phyloP scores from a whole-genome alignment of 2,888 invertebrate species.

The Scaptomyza cyrtandrae region DNA sequence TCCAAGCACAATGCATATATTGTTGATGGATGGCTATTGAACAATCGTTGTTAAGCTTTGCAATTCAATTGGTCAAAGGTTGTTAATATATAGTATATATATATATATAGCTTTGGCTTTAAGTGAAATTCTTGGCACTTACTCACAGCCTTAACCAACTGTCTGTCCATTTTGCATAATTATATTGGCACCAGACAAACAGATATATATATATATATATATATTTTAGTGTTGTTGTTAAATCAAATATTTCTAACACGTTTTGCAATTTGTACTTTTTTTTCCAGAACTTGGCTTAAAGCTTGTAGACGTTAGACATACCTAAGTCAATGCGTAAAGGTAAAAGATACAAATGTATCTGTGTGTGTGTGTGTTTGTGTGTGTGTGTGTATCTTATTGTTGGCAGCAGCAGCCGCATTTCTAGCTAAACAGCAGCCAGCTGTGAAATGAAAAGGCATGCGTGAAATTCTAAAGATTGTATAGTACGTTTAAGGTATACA shows the following conservation, averaged over 20 bases:
- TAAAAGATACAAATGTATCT: not conserved
- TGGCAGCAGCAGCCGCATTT: slow-evolving; percentile 9
- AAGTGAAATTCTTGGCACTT: slow-evolving; percentile 25
- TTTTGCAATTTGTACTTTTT: slow-evolving; percentile 32
- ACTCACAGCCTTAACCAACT: slow-evolving; percentile 17
- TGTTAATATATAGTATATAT: not conserved
- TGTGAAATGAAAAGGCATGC: slow-evolving; percentile 37
- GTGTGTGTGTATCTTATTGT: not conserved
- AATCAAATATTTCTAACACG: slow-evolving; percentile 47
- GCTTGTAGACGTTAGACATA: slow-evolving; percentile 27
- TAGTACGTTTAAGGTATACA: slow-evolving; percentile 8
- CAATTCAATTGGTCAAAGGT: slow-evolving; percentile 19
- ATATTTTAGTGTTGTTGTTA: slow-evolving; percentile 15
- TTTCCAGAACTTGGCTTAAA: slow-evolving; percentile 23
- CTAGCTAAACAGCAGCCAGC: slow-evolving; percentile 19
- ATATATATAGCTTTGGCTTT: not conserved
- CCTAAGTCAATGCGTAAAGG: not conserved
- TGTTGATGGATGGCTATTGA: not conserved
- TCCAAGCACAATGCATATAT: not conserved
- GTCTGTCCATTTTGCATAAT: slow-evolving; percentile 58
- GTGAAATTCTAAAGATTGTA: slow-evolving; percentile 54
- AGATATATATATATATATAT: slow-evolving; percentile 5
- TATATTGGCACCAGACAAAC: slow-evolving; percentile 38
- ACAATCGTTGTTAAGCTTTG: no score
- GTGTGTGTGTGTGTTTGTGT: not conserved